Evolutionary conservation across 2,888 invertebrate species (phyloP).

Genomic region (Drosophila colorata): DNA sequence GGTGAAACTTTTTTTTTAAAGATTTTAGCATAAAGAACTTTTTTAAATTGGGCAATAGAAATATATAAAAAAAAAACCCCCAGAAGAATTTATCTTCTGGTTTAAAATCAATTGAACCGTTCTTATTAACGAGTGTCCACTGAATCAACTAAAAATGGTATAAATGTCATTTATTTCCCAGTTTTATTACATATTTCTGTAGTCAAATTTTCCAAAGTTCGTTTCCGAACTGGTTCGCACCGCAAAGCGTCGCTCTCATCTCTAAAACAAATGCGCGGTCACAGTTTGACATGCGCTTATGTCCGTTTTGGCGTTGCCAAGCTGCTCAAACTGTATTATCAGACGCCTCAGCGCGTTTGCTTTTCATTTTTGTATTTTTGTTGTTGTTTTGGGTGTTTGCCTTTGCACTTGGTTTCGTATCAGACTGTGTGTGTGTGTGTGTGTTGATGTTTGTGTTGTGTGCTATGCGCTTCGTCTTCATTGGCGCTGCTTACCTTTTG

Average conservation of each 20-base stretch:
- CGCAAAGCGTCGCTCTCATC: conserved; percentile 18
- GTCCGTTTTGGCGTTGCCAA: background rate
- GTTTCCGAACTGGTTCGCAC: conserved; percentile 35
- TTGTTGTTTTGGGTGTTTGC: conserved; percentile 57
- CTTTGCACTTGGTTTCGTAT: conserved; percentile 51
- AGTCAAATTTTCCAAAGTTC: background rate
- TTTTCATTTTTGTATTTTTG: conserved; percentile 29
- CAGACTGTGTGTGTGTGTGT: conserved; percentile 14
- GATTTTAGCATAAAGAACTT: too few relatives aligned
- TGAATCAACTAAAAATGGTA: background rate
- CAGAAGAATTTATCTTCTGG: too few relatives aligned
- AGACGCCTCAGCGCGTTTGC: conserved; percentile 42
- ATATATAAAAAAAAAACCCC: too few relatives aligned
- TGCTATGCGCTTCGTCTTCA: conserved; percentile 49
- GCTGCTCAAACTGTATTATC: conserved; percentile 65
- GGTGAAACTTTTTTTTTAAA: too few relatives aligned
- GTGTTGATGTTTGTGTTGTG: conserved; percentile 30
- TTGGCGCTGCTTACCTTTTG: conserved; percentile 54
- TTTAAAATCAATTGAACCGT: too few relatives aligned
- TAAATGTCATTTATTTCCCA: conserved; percentile 23
- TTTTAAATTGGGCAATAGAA: too few relatives aligned
- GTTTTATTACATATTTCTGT: background rate
- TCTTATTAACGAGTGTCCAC: too few relatives aligned
- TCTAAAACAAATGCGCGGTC: background rate
- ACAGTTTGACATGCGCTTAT: conserved; percentile 29